Evolutionary conservation across 2,888 invertebrate genomes (phyloP), one percentile per base, ranked within the genome.

Genomic region (Metallyticus violacea): DNA sequence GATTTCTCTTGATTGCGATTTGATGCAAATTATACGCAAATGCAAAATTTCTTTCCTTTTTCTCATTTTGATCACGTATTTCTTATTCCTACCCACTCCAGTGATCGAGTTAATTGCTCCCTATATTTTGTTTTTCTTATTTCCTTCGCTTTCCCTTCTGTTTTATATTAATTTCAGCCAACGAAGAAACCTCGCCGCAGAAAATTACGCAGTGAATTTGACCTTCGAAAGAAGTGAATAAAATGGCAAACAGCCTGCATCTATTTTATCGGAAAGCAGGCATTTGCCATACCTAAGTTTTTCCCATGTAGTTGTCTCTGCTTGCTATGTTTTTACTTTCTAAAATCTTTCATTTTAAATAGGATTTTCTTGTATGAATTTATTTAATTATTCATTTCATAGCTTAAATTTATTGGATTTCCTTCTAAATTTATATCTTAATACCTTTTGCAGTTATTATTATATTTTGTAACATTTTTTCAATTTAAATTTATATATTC

Each of bases 11-110:
- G 76, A 85, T 81, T 85, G 85, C 28, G 80, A 80, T 85, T 81
- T 81, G 62, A 85, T 85, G 85, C 85, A 85, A 85, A 85, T 85
- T 85, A 85, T 81, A 85, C 85, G 85, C 85, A 30, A 76, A 62
- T 81, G 79, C 85, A 85, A 85, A 79, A 83, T 77, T 83, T 77
- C 83, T 83, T 77, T 83, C 28, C 40, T 62, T 62, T 62, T 22
- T 62, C 40, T 62, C 40, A 62, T 62, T 62, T 62, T 62, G 40
- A 62, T 62, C 15, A 62, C 40, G 15, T 7, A 40, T 7, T 26
- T 83, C 77, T 77, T 77, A 77, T 83, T 77, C 28, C 77, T 28
- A n/a, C 40, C 77, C 83, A n/a, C 28, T 26, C 2, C 29, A 62
- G 40, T 62, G 9, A 62, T 62, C 40, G 40, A 9, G 2, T 22